A percentile compares a stretch with the other conserved stretches of the same genome.
These are phyloP conservation scores for Mythimna pallens DNA, from an alignment of 2,888 invertebrate species.

Conservation along the genomic window DNA sequence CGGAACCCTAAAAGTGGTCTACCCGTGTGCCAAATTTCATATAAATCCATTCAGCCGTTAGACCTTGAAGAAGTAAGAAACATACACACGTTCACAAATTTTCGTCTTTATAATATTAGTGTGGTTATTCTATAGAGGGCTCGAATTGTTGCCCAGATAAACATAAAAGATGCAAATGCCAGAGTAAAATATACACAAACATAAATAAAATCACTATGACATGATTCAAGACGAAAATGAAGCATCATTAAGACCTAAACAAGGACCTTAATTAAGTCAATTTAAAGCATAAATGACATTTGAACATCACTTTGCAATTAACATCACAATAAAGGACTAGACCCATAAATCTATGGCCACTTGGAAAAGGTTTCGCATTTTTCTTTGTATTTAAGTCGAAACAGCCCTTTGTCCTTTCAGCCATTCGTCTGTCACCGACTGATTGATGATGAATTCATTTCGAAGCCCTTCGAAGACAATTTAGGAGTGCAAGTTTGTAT, in stretches of 20 bases:
- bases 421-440: conserved; percentile 73
- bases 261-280: background rate
- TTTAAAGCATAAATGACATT: conserved; percentile 27
- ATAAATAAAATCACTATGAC: too few species aligned
- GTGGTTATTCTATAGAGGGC: too few species aligned
- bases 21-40: too few species aligned
- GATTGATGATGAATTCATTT: conserved; percentile 78
- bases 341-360: conserved; percentile 56
- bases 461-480: conserved; percentile 68
- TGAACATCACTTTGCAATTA: conserved; percentile 53
- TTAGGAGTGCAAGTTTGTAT: conserved; percentile 25
- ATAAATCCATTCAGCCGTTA: too few species aligned
- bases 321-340: conserved; percentile 49
- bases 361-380: conserved; percentile 58
- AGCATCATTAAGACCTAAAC: background rate
- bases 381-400: conserved; percentile 74
- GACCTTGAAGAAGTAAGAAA: too few species aligned
- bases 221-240: too few species aligned
- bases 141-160: too few species aligned
- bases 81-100: too few species aligned
- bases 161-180: too few species aligned
- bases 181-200: too few species aligned
- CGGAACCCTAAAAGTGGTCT: too few species aligned
- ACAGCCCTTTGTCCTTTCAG: conserved; percentile 73
- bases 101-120: too few species aligned